A percentile compares a stretch with the other conserved stretches of the same genome.
Evolutionary conservation across 2,888 invertebrate genomes (phyloP).

Genomic region (Dendrolimus pini): DNA sequence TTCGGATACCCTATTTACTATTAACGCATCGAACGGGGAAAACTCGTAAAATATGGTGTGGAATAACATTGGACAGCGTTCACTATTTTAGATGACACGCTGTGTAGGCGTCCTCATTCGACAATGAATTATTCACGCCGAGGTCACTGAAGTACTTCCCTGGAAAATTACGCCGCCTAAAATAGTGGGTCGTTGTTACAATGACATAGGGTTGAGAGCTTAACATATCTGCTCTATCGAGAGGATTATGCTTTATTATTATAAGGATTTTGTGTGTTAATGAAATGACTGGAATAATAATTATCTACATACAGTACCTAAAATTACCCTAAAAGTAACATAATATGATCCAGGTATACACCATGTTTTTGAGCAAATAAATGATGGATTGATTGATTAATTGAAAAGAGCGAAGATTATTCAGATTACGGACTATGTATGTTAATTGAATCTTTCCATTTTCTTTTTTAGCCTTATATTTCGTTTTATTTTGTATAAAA

Average conservation of each 20-base stretch:
- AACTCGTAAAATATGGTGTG: neutral
- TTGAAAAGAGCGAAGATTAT: no score
- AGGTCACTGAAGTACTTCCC: constrained; percentile 18
- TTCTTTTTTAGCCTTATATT: no score
- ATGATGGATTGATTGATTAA: no score
- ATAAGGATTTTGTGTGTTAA: neutral
- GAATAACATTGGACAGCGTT: neutral
- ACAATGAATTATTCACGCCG: constrained; percentile 23
- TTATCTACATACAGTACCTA: no score
- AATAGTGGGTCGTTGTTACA: constrained; percentile 5
- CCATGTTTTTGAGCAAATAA: no score
- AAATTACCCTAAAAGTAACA: no score
- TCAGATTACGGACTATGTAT: no score
- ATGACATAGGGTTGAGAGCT: neutral
- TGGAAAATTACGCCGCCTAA: constrained; percentile 14
- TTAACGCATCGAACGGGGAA: neutral
- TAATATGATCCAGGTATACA: no score
- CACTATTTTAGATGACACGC: constrained; percentile 11
- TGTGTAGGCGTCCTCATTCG: constrained; percentile 5
- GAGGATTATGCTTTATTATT: neutral
- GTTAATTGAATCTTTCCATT: no score
- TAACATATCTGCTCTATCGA: neutral
- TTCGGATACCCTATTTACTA: neutral
- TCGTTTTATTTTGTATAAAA: no score
- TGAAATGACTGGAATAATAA: neutral